Base-by-base conservation (phyloP, 2,113 vertebrate species). In the Xiphorhynchus elegans region DNA sequence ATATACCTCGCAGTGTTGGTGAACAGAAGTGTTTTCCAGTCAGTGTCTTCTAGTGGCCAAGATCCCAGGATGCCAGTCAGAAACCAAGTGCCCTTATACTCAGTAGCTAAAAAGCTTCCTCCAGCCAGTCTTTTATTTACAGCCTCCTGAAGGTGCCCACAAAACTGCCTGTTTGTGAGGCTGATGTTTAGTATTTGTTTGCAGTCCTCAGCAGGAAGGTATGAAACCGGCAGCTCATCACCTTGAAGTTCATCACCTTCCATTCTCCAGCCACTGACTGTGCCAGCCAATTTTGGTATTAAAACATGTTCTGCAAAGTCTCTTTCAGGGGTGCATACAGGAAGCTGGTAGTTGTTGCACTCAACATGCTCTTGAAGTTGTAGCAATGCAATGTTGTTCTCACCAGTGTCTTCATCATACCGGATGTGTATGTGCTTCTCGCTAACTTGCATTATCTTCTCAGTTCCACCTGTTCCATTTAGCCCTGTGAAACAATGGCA, bases 271-370 rank as follows among this genome's bases (percentile, higher is more conserved):
- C 96, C 92, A 1, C 97, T 81, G 17, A 98, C 90, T 8, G 91
- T 92, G 4, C 98, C 98, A 9, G 20, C 31, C 28, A 92, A 68
- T 49, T 97, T 94, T 29, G 97, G 97, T 96, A 98, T 98, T 85
- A 99, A 96, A 60, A 99, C 46, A 2, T 98, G 98, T 76, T 99
- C 99, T 1, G 98, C 97, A 86, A 99, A 99, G 91, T 99, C 99
- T 69, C 98, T 98, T 64, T 98, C 98, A 4, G 99, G 98, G 29
- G 97, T 69, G 84, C 99, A 99, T 23, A 99, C 92, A 10, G 98
- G 98, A 73, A 98, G 92, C 75, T 97, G 97, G 25, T 73, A 2
- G 6, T 52, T 75, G 53, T 97, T 89, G 49, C 98, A 98, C 11
- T 50, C 44, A 7, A 98, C n/a, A 0, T 97, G 97, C 28, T 33